Percentiles rank a stretch among this genome's conserved stretches.
Evolutionary conservation across 2,888 invertebrate genomes (phyloP).

Genomic region (Harpalus rufipes): DNA sequence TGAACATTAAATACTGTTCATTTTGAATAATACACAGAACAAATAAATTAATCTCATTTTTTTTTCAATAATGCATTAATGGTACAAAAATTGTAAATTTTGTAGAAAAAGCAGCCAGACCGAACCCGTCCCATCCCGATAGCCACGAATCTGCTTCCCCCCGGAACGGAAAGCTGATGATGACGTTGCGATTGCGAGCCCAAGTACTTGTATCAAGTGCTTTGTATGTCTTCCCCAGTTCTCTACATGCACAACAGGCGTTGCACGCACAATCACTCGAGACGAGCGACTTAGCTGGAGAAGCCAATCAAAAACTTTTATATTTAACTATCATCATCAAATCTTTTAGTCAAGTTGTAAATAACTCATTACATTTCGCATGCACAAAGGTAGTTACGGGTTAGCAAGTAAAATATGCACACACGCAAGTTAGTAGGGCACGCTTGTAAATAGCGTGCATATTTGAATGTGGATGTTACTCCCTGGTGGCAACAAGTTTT

Average conservation of each 20-base stretch:
- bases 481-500: slow-evolving; percentile 66
- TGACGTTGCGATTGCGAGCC: slow-evolving; percentile 66
- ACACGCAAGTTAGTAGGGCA: slow-evolving; percentile 67
- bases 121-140: slow-evolving; percentile 88
- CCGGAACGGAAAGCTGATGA: slow-evolving; percentile 81
- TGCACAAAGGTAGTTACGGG: slow-evolving; percentile 68
- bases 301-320: slow-evolving; percentile 62
- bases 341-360: slow-evolving; percentile 64
- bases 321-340: slow-evolving; percentile 61
- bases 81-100: slow-evolving; percentile 71
- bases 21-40: too few species aligned
- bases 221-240: slow-evolving; percentile 67
- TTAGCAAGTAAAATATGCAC: slow-evolving; percentile 61
- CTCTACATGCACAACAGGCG: slow-evolving; percentile 64
- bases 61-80: too few species aligned
- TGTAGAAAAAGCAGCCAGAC: slow-evolving; percentile 89
- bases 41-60: too few species aligned
- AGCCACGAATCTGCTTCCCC: slow-evolving; percentile 85
- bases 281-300: slow-evolving; percentile 59
- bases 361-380: slow-evolving; percentile 67
- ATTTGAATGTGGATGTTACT: slow-evolving; percentile 67
- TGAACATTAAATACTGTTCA: too few species aligned
- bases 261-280: slow-evolving; percentile 65
- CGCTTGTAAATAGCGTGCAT: slow-evolving; percentile 63
- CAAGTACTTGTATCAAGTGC: slow-evolving; percentile 67